Base-by-base conservation (phyloP, 2,113 vertebrate species). In the Peromyscus leucopus region DNA sequence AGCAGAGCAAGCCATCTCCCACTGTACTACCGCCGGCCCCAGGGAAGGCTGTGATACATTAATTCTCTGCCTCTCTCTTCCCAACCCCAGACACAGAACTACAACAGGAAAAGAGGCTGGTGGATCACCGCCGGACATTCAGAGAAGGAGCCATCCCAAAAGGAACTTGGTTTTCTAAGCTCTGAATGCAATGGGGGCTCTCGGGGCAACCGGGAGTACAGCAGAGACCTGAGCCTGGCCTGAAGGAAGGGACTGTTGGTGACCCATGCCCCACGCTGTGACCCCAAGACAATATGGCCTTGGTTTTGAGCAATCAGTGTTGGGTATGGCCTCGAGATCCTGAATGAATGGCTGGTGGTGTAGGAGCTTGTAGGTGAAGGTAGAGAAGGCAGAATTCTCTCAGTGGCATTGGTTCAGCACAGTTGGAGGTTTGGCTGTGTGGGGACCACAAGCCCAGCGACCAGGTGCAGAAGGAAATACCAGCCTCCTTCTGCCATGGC, bases 121-220 rank as follows among this genome's bases (percentile, higher is more conserved):
- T 7, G 1, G 31, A 6, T 19, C 0, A 51, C 17, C 12, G 16
- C 42, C 1, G 22, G 74, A 12, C 39, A 26, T 75, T 17, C 8
- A 36, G 10, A 67, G 46, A 31, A 17, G 63, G 46, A 21, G 13
- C n/a, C n/a, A 1, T 51, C 22, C 28, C 3, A 9, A 3, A 33
- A 11, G 59, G 42, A 39, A 10, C 17, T 75, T 63, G 63, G 36
- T 67, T 55, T 67, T 63, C 36, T 36, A 65, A 42, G 28, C 4
- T 42, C n/a, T 59, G n/a, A 9, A 31, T 72, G 48, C 19, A 12
- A 31, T 28, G n/a, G 7, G 36, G 84, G 17, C 15, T 51, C 36
- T 48, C 16, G n/a, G 31, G 22, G 55, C 3, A 4, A 6, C 19
- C 13, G 16, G 28, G 33, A 36, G 31, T 7, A 46, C 24, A 24